These are phyloP conservation scores for Lacerta agilis DNA, from an alignment of 2,797 vertebrate genomes.

Conservation along the genomic window DNA sequence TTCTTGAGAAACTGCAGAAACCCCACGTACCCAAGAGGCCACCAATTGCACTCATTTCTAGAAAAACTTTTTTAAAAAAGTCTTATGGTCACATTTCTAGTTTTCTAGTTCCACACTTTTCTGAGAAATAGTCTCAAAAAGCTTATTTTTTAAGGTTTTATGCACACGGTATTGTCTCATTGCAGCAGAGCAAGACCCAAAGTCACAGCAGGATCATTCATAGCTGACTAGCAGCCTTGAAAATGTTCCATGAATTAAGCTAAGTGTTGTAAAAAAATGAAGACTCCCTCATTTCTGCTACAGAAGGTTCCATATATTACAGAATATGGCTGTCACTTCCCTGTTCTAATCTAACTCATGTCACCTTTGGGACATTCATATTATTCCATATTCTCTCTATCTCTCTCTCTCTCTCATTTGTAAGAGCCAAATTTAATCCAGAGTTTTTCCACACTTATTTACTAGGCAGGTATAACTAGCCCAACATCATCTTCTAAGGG, in stretches of 20 bases:
- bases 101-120: not conserved
- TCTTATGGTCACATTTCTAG: not conserved
- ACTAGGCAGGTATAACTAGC: not conserved
- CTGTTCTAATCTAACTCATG: not conserved
- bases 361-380: rapidly evolving
- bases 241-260: not conserved
- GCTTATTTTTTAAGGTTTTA: not conserved
- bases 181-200: slow-evolving; percentile 14
- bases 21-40: not conserved
- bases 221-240: not conserved
- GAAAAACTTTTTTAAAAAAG: not conserved
- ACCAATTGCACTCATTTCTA: not conserved
- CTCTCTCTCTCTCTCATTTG: not conserved
- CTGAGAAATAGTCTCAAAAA: not conserved
- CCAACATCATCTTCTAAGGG: not conserved
- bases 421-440: not conserved
- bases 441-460: not conserved
- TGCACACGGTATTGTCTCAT: not conserved
- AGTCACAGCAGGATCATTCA: slow-evolving; percentile 13
- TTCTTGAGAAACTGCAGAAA: not conserved
- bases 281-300: not conserved
- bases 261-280: not conserved
- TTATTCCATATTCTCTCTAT: not conserved
- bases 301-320: rapidly evolving
- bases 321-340: not conserved